Base-by-base conservation (phyloP, 2,113 vertebrate species). In the Apistogramma diplotaenia region DNA sequence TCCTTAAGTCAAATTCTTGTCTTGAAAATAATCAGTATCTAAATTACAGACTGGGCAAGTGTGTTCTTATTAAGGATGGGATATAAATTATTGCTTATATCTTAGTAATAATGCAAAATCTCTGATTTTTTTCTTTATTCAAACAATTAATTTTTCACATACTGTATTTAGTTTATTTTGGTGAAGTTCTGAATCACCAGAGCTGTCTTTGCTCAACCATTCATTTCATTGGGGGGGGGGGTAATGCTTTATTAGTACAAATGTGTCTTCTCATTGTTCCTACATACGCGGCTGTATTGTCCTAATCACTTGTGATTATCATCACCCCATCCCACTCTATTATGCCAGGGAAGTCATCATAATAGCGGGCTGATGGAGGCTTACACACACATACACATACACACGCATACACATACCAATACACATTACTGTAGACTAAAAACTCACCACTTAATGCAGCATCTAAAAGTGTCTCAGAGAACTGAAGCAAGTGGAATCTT, bases 271-370 rank as follows among this genome's bases (percentile, higher is more conserved):
- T 88, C 87, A 90, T 91, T 93, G 89, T 92, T 91, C 90, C 78
- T 91, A 85, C 89, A 89, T 87, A 93, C 83, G 83, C 82, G 56
- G 87, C 89, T 86, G 35, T 91, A 94, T 90, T 94, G 93, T 93
- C 85, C 82, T 90, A 75, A 93, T 94, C 94, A 93, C 88, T 93
- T 94, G 83, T 83, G 91, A 94, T 95, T 93, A 94, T n/a, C 82
- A 83, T 96, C 94, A 91, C 75, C 79, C 81, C 57, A 86, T 89
- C 79, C 56, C 27, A 76, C 79, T 57, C 91, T 86, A 93, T 96
- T 96, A 94, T 96, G 83, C 89, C 78, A 79, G 90, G 57, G 75
- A 86, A 88, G 89, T 89, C 90, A 89, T 87, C 87, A 93, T 86
- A 91, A 93, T 93, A 91, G 87, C 87, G 87, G 83, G 76, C 89